Conservation (phyloP, 2,888 invertebrate genomes). For the Apamea sordens region DNA sequence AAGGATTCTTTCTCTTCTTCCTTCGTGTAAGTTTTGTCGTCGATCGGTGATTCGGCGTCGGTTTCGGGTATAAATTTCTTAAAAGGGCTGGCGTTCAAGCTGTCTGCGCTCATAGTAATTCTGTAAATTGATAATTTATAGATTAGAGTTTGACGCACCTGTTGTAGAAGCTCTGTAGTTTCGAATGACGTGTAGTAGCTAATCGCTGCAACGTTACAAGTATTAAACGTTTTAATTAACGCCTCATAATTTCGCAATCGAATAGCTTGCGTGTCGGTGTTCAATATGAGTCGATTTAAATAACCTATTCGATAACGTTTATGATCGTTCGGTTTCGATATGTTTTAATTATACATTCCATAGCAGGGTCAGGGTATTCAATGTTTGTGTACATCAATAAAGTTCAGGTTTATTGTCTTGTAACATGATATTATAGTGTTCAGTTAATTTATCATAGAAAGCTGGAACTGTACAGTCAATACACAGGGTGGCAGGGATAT, state of each 20-base stretch:
- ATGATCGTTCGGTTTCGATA: conserved; percentile 32
- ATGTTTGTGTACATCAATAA: not conserved
- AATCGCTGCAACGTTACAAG: conserved; percentile 49
- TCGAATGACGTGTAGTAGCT: conserved; percentile 49
- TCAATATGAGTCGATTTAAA: conserved; percentile 49
- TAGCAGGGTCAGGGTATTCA: conserved; percentile 12
- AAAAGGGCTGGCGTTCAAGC: conserved; percentile 84
- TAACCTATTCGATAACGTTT: conserved; percentile 55
- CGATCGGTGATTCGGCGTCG: conserved; percentile 74
- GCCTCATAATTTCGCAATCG: conserved; percentile 50
- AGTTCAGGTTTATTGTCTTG: not conserved
- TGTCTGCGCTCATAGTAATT: conserved; percentile 88
- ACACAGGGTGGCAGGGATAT: not conserved
- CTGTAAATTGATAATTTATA: conserved; percentile 73
- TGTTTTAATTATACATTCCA: conserved; percentile 29
- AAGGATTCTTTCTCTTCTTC: conserved; percentile 81
- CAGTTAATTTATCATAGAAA: not conserved
- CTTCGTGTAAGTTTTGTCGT: conserved; percentile 83
- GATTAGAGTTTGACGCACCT: conserved; percentile 54
- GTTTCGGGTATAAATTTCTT: conserved; percentile 71
- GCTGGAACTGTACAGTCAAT: not conserved
- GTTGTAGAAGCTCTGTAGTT: conserved; percentile 47
- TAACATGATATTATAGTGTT: not conserved
- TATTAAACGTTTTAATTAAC: conserved; percentile 52
- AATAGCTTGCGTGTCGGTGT: conserved; percentile 51